Conservation (phyloP, 2,888 invertebrate species). For the Cryptus viduatorius region DNA sequence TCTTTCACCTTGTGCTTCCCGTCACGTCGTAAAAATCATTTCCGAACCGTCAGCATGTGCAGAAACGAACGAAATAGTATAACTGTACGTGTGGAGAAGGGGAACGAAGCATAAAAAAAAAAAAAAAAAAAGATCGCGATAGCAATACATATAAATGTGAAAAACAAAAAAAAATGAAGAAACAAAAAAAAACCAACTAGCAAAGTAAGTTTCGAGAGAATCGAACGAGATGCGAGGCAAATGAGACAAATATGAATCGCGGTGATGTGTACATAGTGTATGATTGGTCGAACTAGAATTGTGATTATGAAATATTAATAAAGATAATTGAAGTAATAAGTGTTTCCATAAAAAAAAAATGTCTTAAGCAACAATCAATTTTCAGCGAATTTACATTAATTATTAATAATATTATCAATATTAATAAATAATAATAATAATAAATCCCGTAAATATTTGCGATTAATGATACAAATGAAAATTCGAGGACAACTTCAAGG, state of each 20-base stretch:
- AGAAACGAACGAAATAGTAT: not conserved
- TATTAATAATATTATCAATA: not conserved
- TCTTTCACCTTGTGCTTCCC: slow-evolving; percentile 34
- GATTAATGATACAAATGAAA: not conserved
- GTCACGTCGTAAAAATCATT: slow-evolving; percentile 40
- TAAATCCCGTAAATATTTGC: not conserved
- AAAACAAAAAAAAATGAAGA: slow-evolving; percentile 24
- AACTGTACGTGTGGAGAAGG: slow-evolving; percentile 22
- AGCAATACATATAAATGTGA: slow-evolving; percentile 49
- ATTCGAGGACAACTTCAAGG: not conserved
- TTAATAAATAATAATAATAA: not conserved
- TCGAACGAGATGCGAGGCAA: slow-evolving; percentile 19
- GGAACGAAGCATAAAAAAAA: not conserved
- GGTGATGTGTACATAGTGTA: slow-evolving; percentile 76
- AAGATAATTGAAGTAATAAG: slow-evolving; percentile 59
- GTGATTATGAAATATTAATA: slow-evolving; percentile 65
- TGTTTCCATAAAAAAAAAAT: slow-evolving; percentile 56
- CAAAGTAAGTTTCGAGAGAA: slow-evolving; percentile 38
- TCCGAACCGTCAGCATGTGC: not conserved
- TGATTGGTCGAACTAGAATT: slow-evolving; percentile 76
- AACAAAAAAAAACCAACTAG: slow-evolving; percentile 41
- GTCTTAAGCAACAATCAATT: slow-evolving; percentile 18
- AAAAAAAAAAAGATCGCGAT: slow-evolving; percentile 15
- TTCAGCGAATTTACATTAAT: not conserved
- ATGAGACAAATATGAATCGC: slow-evolving; percentile 22